These are phyloP conservation scores for Takifugu bimaculatus DNA, from an alignment of 2,113 vertebrate species.

Conservation along the genomic window DNA sequence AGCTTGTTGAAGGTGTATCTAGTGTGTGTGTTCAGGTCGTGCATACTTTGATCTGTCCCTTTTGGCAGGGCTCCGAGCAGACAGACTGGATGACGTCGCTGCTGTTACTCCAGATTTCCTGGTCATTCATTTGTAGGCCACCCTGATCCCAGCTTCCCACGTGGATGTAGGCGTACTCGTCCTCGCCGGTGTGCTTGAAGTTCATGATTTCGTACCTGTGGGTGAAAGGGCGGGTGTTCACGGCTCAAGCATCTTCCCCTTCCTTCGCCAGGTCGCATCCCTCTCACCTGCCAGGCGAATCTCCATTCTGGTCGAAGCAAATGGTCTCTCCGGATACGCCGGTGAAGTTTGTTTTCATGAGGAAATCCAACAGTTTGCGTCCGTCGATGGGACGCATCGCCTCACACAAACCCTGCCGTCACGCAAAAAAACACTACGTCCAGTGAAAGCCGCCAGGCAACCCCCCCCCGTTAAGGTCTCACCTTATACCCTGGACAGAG, in stretches of 20 bases:
- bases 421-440: background rate
- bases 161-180: conserved; percentile 92
- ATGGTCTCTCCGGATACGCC: conserved; percentile 93
- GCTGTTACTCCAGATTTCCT: conserved; percentile 92
- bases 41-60: conserved; percentile 94
- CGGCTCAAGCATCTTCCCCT: background rate
- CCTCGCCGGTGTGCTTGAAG: conserved; percentile 90
- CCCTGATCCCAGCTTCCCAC: conserved; percentile 98
- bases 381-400: conserved; percentile 94
- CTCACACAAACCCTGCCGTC: conserved; percentile 81
- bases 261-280: background rate
- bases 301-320: conserved; percentile 93
- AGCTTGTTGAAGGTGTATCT: background rate
- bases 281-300: conserved; percentile 91
- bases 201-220: conserved; percentile 99
- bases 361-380: conserved; percentile 87
- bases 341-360: conserved; percentile 95
- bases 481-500: conserved; percentile 85
- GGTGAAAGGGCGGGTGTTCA: background rate
- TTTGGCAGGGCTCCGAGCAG: conserved; percentile 94
- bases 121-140: conserved; percentile 93
- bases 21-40: background rate
- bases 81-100: conserved; percentile 87
- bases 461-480: background rate
- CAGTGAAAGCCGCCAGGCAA: background rate